phyloP scores from a whole-genome alignment of 1,140 invertebrate genomes.

The Drosophila willistoni region DNA sequence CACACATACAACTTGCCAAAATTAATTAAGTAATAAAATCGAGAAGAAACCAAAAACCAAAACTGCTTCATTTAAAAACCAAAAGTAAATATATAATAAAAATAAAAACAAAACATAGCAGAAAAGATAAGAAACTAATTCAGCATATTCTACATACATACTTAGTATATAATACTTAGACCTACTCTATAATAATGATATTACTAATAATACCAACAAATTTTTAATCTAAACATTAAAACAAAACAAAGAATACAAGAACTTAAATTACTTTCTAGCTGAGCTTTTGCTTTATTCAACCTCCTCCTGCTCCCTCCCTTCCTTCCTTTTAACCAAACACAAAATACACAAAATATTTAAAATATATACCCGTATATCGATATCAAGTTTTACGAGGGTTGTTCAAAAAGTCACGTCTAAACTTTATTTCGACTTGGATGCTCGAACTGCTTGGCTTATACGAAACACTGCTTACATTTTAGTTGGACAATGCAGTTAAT shows the following conservation, averaged over 20 bases:
- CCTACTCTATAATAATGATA: conserved; percentile 8
- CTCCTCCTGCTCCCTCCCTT: background rate
- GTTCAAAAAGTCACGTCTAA: background rate
- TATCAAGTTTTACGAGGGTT: background rate
- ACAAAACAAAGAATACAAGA: background rate
- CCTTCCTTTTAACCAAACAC: background rate
- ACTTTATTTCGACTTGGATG: too few species aligned
- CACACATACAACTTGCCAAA: conserved; percentile 9
- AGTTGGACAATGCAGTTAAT: too few species aligned
- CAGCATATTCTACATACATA: conserved; percentile 14
- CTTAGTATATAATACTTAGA: conserved; percentile 11
- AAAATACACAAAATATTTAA: background rate
- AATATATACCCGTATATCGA: background rate
- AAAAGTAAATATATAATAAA: background rate
- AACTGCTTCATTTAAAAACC: conserved; percentile 2
- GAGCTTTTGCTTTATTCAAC: conserved; percentile 12
- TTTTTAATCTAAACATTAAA: conserved; percentile 8
- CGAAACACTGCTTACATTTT: too few species aligned
- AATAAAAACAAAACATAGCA: background rate
- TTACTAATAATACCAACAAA: conserved; percentile 8
- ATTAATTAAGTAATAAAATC: conserved; percentile 9
- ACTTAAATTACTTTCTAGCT: conserved; percentile 12
- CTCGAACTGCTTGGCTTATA: too few species aligned
- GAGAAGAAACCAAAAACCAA: background rate
- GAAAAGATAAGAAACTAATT: conserved; percentile 8